A percentile compares a stretch with the other conserved stretches of the same genome.
Conservation (phyloP, 1,140 invertebrate species). For the Paramacrobiotus metropolitanus region DNA sequence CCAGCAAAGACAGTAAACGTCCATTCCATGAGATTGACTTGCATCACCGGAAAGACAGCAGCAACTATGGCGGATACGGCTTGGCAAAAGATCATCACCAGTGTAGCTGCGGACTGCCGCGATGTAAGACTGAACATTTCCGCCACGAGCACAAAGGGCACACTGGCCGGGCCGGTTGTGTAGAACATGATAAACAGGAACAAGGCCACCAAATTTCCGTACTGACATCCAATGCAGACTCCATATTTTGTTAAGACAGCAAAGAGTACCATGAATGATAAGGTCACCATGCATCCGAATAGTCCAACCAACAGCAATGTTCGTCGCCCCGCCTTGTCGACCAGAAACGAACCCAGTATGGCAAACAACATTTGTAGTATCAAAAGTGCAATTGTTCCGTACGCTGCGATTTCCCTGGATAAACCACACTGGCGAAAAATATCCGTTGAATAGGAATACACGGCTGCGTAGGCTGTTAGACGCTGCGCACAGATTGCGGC, state of each 20-base stretch:
- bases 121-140: neutral
- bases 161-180: neutral
- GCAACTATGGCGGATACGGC: neutral
- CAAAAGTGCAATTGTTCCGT: constrained; percentile 62
- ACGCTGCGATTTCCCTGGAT: constrained; percentile 31
- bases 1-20: neutral
- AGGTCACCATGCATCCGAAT: neutral
- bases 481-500: constrained; percentile 70
- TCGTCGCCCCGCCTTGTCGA: constrained; percentile 54
- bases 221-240: neutral
- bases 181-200: neutral
- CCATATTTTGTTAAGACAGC: neutral
- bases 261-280: neutral
- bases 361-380: constrained; percentile 68
- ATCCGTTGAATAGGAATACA: constrained; percentile 40
- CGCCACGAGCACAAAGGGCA: neutral
- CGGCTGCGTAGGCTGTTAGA: constrained; percentile 64
- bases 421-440: constrained; percentile 50
- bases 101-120: neutral
- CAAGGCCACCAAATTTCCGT: neutral
- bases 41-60: neutral
- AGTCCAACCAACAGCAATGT: constrained; percentile 44
- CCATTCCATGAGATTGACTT: neutral
- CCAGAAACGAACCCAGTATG: constrained; percentile 52
- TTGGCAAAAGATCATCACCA: neutral